Evolutionary conservation across 1,140 invertebrate species (phyloP), one percentile per base, ranked within the genome.

Genomic region (Macrotrachela quadricornifera): DNA sequence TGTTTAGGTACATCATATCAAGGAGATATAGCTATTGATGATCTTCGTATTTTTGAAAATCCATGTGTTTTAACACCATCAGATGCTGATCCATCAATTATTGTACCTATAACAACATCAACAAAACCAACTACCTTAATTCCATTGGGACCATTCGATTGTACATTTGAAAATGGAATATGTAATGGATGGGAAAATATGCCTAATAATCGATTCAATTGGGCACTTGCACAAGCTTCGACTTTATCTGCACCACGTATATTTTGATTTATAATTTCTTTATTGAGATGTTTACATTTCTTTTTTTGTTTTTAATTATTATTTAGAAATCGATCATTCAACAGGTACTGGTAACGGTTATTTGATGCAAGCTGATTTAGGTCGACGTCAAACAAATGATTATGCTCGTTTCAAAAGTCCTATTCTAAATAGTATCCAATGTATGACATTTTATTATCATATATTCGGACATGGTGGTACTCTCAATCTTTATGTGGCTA

Each of bases 321-420:
- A 44, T 14, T 41, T 53, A 12, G 51, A 40, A 30, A 59, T 60
- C 49, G 71, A 73, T 59, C 71, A 73, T 53, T 71, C 71, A 16
- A 59, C 57, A 45, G 58, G 49, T 48, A 54, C 46, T 42, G 41
- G 57, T 1, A 55, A 56, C 63, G 72, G 71, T 44, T 67, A 61
- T 52, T 68, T 66, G 57, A 60, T 67, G 60, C 66, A 30, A 36
- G 51, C 40, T n/a, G 42, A 53, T 53, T 17, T 40, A 14, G 40
- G 18, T 40, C 37, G 38, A 30, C 40, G 41, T 36, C 11, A 41
- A 36, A 41, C 14, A 48, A 47, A 36, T 40, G 51, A 53, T 36
- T 15, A 17, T 12, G 51, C 51, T 40, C 37, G 39, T n/a, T 18
- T 53, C 13, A 38, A 48, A 45, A 40, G 30, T 10, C 14, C 16